Percentiles rank a stretch among this genome's conserved stretches.
Evolutionary conservation across 2,888 invertebrate genomes (phyloP).

Genomic region (Argynnis bischoffii): DNA sequence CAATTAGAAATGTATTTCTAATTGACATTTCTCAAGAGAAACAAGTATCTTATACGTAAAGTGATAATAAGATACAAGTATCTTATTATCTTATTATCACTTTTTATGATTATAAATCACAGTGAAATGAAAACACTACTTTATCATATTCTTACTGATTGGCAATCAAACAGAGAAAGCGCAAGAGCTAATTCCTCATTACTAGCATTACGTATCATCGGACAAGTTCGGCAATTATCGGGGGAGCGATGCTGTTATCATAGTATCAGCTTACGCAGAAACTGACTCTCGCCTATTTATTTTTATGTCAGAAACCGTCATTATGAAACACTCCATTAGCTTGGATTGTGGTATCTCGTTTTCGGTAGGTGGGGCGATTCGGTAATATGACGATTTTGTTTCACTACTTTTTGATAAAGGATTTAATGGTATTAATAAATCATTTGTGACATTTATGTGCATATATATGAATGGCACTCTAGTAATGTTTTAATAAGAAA

Average conservation of each 20-base stretch:
- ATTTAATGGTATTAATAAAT: conserved; percentile 27
- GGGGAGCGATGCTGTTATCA: conserved; percentile 81
- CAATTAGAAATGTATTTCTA: no score
- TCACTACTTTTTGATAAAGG: conserved; percentile 37
- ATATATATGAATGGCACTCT: neutral
- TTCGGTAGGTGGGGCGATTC: conserved; percentile 78
- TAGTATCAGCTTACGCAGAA: conserved; percentile 83
- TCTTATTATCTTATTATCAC: neutral
- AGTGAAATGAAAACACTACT: neutral
- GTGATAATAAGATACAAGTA: no score
- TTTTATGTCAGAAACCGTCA: conserved; percentile 83
- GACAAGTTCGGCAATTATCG: conserved; percentile 80
- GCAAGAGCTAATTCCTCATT: conserved; percentile 65
- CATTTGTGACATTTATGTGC: neutral
- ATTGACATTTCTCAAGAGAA: neutral
- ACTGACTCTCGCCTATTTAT: conserved; percentile 82
- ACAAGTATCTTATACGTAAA: no score
- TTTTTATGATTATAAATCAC: conserved; percentile 6
- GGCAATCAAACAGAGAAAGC: conserved; percentile 65
- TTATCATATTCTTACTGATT: neutral
- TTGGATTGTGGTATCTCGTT: conserved; percentile 80
- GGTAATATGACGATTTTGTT: conserved; percentile 55
- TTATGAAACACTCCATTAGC: conserved; percentile 83
- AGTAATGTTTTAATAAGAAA: no score
- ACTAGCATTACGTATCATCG: conserved; percentile 55